phyloP scores from a whole-genome alignment of 1,140 invertebrate genomes.

The Amphibalanus amphitrite region DNA sequence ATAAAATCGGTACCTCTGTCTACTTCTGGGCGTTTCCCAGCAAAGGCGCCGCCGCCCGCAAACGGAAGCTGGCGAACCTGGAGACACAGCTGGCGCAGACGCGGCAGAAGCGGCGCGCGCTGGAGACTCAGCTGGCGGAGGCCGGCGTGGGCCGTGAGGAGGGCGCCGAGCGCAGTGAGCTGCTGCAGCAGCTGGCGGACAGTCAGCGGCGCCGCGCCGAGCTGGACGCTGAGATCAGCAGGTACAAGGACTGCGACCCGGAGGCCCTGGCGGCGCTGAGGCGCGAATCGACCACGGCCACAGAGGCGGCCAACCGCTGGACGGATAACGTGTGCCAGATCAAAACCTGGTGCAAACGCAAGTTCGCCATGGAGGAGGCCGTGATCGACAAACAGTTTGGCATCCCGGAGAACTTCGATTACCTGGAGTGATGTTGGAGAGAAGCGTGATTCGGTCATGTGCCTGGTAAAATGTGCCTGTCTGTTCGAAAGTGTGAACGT shows the following conservation, averaged over 20 bases:
- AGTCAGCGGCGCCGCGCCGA: conserved; percentile 34
- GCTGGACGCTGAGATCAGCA: conserved; percentile 41
- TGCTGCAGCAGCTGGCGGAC: conserved; percentile 36
- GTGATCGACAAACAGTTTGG: conserved; percentile 60
- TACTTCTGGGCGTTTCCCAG: conserved; percentile 84
- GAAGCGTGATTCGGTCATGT: too few relatives aligned
- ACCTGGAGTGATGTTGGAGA: conserved; percentile 21
- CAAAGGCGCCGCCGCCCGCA: conserved; percentile 40
- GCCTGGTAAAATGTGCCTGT: too few relatives aligned
- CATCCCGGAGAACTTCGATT: conserved; percentile 65
- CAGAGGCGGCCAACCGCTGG: conserved; percentile 61
- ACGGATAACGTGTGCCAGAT: conserved; percentile 69
- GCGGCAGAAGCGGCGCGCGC: conserved; percentile 34
- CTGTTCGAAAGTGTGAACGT: too few relatives aligned
- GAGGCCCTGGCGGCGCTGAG: conserved; percentile 44
- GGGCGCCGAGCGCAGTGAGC: conserved; percentile 33
- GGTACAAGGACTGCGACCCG: conserved; percentile 55
- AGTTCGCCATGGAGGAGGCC: conserved; percentile 52
- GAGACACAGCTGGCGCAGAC: conserved; percentile 38
- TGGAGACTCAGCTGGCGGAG: conserved; percentile 35
- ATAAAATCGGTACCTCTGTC: conserved; percentile 77
- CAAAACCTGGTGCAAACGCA: conserved; percentile 69
- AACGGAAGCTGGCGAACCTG: conserved; percentile 37
- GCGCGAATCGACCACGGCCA: conserved; percentile 42
- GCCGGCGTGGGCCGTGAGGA: conserved; percentile 35